Conservation (phyloP, 2,113 vertebrate genomes). For the Nestor notabilis region DNA sequence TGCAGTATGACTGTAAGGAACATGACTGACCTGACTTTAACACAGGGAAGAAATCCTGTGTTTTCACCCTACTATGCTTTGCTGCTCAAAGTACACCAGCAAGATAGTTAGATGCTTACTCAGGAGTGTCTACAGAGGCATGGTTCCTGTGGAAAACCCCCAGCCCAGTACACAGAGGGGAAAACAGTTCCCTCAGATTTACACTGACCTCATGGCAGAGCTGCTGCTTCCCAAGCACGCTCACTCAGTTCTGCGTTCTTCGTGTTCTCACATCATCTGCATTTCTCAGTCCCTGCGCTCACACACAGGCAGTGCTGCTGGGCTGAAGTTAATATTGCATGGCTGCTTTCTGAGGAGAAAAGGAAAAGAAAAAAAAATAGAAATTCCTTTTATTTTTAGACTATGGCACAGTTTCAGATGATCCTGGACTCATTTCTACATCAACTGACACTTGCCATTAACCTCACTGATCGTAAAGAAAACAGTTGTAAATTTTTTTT, state of each 20-base stretch:
- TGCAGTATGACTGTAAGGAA: neutral
- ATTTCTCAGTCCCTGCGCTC: neutral
- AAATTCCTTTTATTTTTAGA: neutral
- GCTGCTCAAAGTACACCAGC: neutral
- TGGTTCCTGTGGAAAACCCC: neutral
- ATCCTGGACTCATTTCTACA: neutral
- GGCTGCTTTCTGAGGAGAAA: neutral
- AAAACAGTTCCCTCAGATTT: neutral
- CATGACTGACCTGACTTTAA: neutral
- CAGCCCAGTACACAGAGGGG: neutral
- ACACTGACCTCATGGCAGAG: neutral
- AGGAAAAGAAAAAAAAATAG: no score
- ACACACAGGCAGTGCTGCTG: neutral
- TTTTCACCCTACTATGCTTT: neutral
- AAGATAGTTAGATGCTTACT: neutral
- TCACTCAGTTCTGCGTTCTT: neutral
- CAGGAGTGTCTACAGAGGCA: neutral
- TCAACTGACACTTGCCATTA: neutral
- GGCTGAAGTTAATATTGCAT: slow-evolving; percentile 1
- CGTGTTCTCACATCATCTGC: neutral
- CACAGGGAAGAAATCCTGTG: neutral
- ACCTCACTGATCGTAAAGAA: neutral
- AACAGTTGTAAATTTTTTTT: neutral
- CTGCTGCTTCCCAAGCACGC: neutral
- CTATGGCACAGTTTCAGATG: neutral